Evolutionary conservation across 2,797 vertebrate genomes (phyloP).

Genomic region (Ispidina picta): DNA sequence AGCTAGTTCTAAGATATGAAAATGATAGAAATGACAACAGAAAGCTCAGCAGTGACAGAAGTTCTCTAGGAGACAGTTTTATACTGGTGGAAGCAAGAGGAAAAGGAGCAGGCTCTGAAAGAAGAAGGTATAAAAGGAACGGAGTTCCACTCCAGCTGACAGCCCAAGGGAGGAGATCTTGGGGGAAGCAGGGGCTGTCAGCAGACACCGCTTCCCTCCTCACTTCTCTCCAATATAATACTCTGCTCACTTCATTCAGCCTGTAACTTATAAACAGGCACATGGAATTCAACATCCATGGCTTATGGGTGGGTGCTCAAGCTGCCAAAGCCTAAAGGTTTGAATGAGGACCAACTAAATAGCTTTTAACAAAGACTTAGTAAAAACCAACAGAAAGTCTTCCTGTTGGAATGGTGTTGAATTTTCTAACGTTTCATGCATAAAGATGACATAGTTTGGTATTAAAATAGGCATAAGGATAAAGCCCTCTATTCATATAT

Average conservation of each 20-base stretch:
- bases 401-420: not conserved
- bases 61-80: not conserved
- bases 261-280: not conserved
- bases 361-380: not conserved
- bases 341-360: not conserved
- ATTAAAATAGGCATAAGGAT: not conserved
- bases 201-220: not conserved
- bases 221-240: not conserved
- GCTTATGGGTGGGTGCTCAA: not conserved
- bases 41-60: not conserved
- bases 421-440: not conserved
- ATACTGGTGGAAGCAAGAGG: not conserved
- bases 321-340: not conserved
- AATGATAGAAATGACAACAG: not conserved
- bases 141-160: not conserved
- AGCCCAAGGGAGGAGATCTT: not conserved
- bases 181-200: not conserved
- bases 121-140: not conserved
- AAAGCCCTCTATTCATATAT: not conserved
- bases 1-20: not conserved
- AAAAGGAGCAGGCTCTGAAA: not conserved
- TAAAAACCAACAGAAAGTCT: not conserved
- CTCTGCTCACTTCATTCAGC: not conserved
- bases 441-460: not conserved
- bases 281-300: accelerated